Evolutionary conservation across 2,113 vertebrate genomes (phyloP).

Genomic region (Neotoma lepida): DNA sequence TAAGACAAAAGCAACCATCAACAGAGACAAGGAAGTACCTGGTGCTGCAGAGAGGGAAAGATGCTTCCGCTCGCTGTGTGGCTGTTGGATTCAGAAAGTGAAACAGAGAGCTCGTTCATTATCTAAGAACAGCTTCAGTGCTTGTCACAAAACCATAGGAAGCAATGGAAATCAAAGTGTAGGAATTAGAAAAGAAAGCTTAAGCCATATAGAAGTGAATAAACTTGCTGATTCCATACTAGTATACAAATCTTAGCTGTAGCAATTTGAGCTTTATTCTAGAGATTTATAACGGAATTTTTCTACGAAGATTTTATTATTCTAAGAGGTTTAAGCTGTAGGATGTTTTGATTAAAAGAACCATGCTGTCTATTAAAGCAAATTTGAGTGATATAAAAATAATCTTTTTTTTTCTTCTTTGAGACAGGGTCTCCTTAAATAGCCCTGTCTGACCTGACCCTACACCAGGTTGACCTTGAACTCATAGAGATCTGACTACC

Average conservation of each 20-base stretch:
- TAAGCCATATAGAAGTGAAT: not conserved
- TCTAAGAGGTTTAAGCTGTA: not conserved
- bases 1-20: not conserved
- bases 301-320: conserved; percentile 30
- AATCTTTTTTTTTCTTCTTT: not conserved
- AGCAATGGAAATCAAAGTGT: not conserved
- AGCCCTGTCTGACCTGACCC: not conserved
- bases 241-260: not conserved
- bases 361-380: not conserved
- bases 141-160: not conserved
- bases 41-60: not conserved
- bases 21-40: not conserved
- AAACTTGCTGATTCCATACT: not conserved
- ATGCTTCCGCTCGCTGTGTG: not conserved
- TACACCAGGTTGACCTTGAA: not conserved
- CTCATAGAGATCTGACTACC: not conserved
- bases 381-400: not conserved
- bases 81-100: not conserved
- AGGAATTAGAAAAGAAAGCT: not conserved
- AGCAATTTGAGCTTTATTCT: not conserved
- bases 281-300: not conserved
- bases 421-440: no score
- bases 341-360: conserved; percentile 3
- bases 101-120: not conserved
- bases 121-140: not conserved